Conservation (phyloP, 2,797 vertebrate species). For the Argentina silus region DNA sequence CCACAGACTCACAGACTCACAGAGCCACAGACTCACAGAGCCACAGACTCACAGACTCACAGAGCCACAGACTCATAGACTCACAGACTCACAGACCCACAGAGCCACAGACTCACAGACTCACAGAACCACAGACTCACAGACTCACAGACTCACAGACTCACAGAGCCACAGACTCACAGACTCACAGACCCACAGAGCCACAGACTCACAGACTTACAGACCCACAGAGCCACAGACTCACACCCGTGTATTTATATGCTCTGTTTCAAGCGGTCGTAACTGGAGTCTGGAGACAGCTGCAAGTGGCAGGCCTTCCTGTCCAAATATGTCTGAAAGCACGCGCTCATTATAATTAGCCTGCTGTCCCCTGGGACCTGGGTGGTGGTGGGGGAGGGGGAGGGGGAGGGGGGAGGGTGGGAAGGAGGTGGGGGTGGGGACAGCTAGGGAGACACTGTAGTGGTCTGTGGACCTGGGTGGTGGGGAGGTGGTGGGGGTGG, state of each 20-base stretch:
- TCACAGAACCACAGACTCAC: too few relatives aligned
- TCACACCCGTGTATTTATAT: conserved; percentile 56
- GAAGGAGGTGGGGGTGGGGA: neutral
- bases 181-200: neutral
- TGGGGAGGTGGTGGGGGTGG: too few relatives aligned
- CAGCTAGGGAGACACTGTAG: too few relatives aligned
- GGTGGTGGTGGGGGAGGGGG: neutral
- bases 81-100: neutral
- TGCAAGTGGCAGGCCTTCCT: conserved; percentile 37
- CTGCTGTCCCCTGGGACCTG: neutral
- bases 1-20: conserved; percentile 43
- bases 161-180: too few relatives aligned
- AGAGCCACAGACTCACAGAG: conserved; percentile 37
- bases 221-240: too few relatives aligned
- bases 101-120: neutral
- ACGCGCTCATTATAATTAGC: conserved; percentile 53
- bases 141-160: too few relatives aligned
- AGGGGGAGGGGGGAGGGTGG: neutral
- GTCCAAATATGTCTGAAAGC: conserved; percentile 54
- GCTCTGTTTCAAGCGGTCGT: conserved; percentile 33
- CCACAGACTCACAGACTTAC: too few relatives aligned
- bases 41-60: neutral
- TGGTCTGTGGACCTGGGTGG: too few relatives aligned
- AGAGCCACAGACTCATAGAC: too few relatives aligned
- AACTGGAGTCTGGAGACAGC: conserved; percentile 54